Evolutionary conservation across 2,797 vertebrate species (phyloP).

Genomic region (Adrianichthys oophorus): DNA sequence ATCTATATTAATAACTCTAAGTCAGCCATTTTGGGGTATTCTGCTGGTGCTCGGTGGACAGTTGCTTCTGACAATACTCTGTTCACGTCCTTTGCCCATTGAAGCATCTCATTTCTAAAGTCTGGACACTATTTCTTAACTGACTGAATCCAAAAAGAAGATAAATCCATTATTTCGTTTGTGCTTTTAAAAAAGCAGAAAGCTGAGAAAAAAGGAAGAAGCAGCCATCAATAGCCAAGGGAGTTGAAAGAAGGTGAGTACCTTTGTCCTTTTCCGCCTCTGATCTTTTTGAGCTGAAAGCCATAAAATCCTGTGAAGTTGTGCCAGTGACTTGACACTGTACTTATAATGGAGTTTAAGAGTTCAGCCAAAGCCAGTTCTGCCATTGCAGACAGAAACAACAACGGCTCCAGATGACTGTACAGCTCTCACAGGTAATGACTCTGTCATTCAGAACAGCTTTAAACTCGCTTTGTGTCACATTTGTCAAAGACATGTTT

Average conservation of each 20-base stretch:
- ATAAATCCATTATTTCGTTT: slow-evolving; percentile 24
- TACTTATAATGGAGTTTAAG: slow-evolving; percentile 29
- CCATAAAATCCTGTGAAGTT: slow-evolving; percentile 30
- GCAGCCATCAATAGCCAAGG: slow-evolving; percentile 44
- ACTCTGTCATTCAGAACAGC: background rate
- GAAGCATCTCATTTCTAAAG: slow-evolving; percentile 14
- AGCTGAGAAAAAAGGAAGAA: slow-evolving; percentile 4
- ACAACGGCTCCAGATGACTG: slow-evolving; percentile 6
- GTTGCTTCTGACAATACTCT: background rate
- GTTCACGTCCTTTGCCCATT: slow-evolving; percentile 1
- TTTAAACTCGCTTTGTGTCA: too few relatives aligned
- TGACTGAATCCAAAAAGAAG: background rate
- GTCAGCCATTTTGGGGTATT: too few relatives aligned
- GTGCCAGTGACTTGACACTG: slow-evolving; percentile 22
- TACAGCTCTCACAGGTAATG: too few relatives aligned
- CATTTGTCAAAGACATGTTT: too few relatives aligned
- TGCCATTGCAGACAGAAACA: slow-evolving; percentile 3
- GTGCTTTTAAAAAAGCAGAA: slow-evolving; percentile 5
- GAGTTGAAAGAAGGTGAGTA: slow-evolving; percentile 38
- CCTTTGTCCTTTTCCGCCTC: slow-evolving; percentile 34
- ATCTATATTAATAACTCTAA: too few relatives aligned
- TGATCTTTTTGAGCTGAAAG: slow-evolving; percentile 35
- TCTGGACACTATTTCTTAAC: slow-evolving; percentile 3
- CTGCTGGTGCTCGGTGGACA: background rate
- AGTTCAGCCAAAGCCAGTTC: background rate